Evolutionary conservation across 2,113 vertebrate genomes (phyloP).

Genomic region (Hippocampus comes): DNA sequence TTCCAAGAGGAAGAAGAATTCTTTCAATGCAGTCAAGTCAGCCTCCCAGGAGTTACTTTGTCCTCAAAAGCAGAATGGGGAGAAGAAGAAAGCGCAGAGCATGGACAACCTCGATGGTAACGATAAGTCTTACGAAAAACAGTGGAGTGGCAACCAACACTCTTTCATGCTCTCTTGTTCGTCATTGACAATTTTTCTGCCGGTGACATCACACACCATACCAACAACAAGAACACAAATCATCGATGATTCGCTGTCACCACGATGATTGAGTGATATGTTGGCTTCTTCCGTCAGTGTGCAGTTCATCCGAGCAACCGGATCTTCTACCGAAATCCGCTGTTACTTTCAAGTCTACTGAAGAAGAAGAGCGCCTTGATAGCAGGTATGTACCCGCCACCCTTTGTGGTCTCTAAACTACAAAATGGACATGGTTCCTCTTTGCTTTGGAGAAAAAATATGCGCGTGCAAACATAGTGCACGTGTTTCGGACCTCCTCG

Average conservation of each 20-base stretch:
- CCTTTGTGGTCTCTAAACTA: background rate
- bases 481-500: background rate
- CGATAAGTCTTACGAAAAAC: constrained; percentile 60
- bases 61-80: constrained; percentile 70
- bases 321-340: constrained; percentile 80
- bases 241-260: background rate
- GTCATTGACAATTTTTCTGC: background rate
- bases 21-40: constrained; percentile 78
- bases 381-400: constrained; percentile 56
- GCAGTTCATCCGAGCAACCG: constrained; percentile 73
- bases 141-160: no score
- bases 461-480: background rate
- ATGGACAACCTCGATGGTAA: constrained; percentile 85
- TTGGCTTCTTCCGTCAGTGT: constrained; percentile 60
- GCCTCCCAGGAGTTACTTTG: constrained; percentile 85
- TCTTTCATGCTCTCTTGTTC: no score
- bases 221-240: background rate
- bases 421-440: background rate
- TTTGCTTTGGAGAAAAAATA: background rate
- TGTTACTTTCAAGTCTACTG: constrained; percentile 71
- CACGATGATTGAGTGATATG: background rate
- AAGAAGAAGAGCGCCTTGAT: constrained; percentile 52
- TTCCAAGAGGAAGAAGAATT: constrained; percentile 82
- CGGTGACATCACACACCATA: background rate
- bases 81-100: constrained; percentile 82